Evolutionary conservation across 2,113 vertebrate genomes (phyloP), one percentile per base, ranked within the genome.

Genomic region (Cyprinodon variegatus): DNA sequence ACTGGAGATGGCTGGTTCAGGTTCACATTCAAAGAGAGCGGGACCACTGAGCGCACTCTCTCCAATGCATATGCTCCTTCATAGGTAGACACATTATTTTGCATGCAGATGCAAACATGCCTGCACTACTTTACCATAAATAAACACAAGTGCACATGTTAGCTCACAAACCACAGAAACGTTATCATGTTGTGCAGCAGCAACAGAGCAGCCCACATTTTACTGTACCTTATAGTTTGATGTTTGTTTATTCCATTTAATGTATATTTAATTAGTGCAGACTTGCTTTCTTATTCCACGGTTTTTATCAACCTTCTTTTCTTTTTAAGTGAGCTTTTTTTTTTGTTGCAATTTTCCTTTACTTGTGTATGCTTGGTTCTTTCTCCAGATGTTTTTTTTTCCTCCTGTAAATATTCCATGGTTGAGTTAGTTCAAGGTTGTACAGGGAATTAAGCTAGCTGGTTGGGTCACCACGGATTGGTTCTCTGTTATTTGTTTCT

Each of bases 1-100:
- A 73, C 83, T 85, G 82, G 85, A 93, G 94, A 93, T 87, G 82
- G 85, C 90, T 81, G 93, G 86, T 94, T 84, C 81, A 83, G 84
- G 83, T 85, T 87, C 75, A 85, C 79, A 60, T 68, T 85, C 70
- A 66, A 70, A 81, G 83, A 83, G 83, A 79, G 61, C 17, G 20
- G 71, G 77, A 75, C 83, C 69, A 60, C 74, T 83, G 65, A 85
- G 82, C 65, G 87, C 85, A 88, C 82, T 79, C 79, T 60, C 73
- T 45, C 73, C 11, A 15, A 77, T 17, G 70, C 79, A 72, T 38
- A 65, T n/a, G 59, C 78, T 69, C 64, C 50, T 70, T 65, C 61
- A 59, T 71, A 83, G 75, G 72, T 84, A 83, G 61, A 74, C 48
- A 68, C 61, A 57, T 60, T 53, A 50, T 40, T 36, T 22, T 46